A percentile compares a stretch with the other conserved stretches of the same genome.
phyloP scores from a whole-genome alignment of 2,888 invertebrate species.

The Andrena bucephala region DNA sequence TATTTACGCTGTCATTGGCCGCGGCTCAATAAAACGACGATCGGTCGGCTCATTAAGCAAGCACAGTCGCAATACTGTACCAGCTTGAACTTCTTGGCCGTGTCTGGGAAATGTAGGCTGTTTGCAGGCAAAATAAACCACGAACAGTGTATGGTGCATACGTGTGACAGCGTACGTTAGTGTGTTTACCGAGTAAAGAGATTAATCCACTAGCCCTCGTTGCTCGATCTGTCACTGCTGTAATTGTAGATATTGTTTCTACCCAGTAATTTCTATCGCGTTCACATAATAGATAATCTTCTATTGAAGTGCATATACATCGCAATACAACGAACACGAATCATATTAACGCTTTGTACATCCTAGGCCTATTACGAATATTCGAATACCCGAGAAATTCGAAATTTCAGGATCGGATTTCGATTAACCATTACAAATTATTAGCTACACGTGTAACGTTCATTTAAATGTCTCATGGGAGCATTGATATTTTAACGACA shows the following conservation, averaged over 20 bases:
- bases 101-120: conserved; percentile 26
- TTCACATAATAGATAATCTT: conserved; percentile 18
- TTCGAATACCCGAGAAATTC: no score
- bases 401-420: no score
- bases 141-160: neutral
- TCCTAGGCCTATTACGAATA: no score
- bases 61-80: conserved; percentile 70
- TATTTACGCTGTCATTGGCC: conserved; percentile 55
- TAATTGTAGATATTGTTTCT: conserved; percentile 58
- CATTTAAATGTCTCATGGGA: no score
- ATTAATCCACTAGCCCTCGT: conserved; percentile 57
- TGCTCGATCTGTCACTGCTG: conserved; percentile 46
- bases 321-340: neutral
- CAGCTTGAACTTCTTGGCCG: conserved; percentile 23
- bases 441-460: no score
- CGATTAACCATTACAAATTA: no score
- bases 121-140: conserved; percentile 65
- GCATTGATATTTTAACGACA: no score
- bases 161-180: conserved; percentile 24
- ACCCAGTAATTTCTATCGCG: conserved; percentile 46
- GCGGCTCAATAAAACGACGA: conserved; percentile 75
- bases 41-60: conserved; percentile 76
- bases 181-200: conserved; percentile 55
- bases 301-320: neutral
- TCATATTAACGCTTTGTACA: no score